Evolutionary conservation across 2,888 invertebrate species (phyloP).

Genomic region (Caenorhabditis zanzibari): DNA sequence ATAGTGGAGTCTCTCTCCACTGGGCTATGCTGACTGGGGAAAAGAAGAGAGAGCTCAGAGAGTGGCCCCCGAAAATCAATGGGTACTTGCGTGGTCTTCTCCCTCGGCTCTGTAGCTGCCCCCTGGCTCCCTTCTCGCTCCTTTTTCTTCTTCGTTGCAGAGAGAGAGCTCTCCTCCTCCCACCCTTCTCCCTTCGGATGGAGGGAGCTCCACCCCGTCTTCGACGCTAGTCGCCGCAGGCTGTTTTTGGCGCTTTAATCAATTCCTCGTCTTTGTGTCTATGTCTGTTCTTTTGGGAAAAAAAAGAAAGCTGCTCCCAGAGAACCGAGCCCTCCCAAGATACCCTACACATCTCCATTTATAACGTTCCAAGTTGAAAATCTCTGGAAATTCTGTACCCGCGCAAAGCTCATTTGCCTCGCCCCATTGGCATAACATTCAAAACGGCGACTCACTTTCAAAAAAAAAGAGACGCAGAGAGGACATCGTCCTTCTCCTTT

Average conservation of each 20-base stretch:
- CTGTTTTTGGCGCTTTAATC: conserved; percentile 69
- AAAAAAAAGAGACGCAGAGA: conserved; percentile 43
- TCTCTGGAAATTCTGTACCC: not conserved
- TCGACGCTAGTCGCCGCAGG: conserved; percentile 58
- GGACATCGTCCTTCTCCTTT: conserved; percentile 24
- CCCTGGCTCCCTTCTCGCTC: conserved; percentile 44
- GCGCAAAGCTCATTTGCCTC: conserved; percentile 24
- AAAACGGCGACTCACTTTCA: conserved; percentile 28
- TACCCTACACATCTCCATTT: conserved; percentile 6
- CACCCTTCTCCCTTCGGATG: conserved; percentile 8
- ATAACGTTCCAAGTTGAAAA: conserved; percentile 6
- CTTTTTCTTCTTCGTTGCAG: conserved; percentile 39
- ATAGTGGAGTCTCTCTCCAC: conserved; percentile 35
- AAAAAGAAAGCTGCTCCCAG: conserved; percentile 28
- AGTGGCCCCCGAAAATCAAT: conserved; percentile 62
- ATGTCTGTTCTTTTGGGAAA: conserved; percentile 43
- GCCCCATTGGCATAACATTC: conserved; percentile 34
- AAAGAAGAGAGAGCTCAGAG: conserved; percentile 15
- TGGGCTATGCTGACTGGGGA: conserved; percentile 25
- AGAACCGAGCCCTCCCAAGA: conserved; percentile 14
- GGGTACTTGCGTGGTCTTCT: conserved; percentile 48
- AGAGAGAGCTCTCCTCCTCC: conserved; percentile 30
- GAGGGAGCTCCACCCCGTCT: conserved; percentile 21
- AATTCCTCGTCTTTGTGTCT: conserved; percentile 53
- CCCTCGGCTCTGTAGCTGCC: conserved; percentile 11